Conservation (phyloP, 2,888 invertebrate species). For the Amiota communis region DNA sequence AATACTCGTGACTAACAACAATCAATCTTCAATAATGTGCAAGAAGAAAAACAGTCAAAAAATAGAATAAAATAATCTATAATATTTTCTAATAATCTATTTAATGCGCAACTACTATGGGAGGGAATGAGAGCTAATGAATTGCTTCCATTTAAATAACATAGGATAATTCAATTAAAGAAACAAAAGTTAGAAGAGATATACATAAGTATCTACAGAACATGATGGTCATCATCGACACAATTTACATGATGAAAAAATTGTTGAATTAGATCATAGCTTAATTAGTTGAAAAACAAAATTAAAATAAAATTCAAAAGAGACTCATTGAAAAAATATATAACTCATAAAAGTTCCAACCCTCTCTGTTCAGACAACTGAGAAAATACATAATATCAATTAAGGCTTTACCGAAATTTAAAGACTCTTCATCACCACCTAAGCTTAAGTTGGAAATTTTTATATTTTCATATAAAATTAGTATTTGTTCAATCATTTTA, state of each 20-base stretch:
- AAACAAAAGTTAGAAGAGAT: background rate
- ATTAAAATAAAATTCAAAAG: background rate
- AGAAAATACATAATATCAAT: too few species aligned
- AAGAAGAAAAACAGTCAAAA: background rate
- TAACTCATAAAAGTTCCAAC: too few species aligned
- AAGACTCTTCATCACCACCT: too few species aligned
- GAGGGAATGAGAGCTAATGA: too few species aligned
- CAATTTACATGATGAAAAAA: background rate
- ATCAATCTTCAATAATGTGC: constrained; percentile 21
- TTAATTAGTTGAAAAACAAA: background rate
- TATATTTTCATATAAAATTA: too few species aligned
- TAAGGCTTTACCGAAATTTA: too few species aligned
- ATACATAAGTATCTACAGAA: background rate
- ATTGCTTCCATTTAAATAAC: too few species aligned
- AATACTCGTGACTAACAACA: constrained; percentile 16
- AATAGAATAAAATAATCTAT: background rate
- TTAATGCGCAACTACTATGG: constrained; percentile 7
- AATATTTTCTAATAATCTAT: background rate
- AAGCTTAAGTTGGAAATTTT: too few species aligned
- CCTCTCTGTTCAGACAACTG: too few species aligned
- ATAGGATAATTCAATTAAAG: too few species aligned
- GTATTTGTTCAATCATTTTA: too few species aligned
- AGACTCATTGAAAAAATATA: too few species aligned
- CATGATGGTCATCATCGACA: background rate
- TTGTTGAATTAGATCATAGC: background rate